Conservation (phyloP, 2,888 invertebrate genomes). For the Morpho helenor region DNA sequence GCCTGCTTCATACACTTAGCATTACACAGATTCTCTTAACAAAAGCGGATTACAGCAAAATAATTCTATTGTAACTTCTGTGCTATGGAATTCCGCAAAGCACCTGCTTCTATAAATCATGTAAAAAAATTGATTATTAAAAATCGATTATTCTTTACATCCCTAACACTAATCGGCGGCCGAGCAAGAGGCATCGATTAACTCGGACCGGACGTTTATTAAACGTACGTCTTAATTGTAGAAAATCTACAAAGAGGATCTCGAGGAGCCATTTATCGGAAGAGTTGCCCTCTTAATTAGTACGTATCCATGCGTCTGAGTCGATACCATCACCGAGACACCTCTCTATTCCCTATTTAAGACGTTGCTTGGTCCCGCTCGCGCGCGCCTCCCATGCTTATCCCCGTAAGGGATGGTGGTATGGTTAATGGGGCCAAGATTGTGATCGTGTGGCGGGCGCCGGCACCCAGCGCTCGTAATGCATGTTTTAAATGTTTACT, state of each 20-base stretch:
- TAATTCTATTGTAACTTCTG: no score
- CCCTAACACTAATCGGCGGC: constrained; percentile 41
- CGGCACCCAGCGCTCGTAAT: constrained; percentile 72
- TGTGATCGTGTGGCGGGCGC: constrained; percentile 62
- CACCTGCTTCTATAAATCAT: no score
- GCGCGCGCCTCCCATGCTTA: constrained; percentile 14
- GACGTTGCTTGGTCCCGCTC: constrained; percentile 33
- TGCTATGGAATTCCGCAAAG: no score
- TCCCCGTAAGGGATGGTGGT: constrained; percentile 42
- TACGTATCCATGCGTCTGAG: constrained; percentile 58
- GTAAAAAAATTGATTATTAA: no score
- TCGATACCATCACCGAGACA: constrained; percentile 65
- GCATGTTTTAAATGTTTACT: constrained; percentile 77
- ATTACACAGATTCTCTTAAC: no score
- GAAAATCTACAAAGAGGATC: constrained; percentile 42
- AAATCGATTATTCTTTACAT: no score
- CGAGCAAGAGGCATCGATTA: constrained; percentile 52
- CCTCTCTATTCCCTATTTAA: constrained; percentile 62
- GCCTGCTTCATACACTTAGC: no score
- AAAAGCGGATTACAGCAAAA: no score
- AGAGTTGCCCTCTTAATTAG: constrained; percentile 65
- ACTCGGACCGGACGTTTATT: constrained; percentile 55
- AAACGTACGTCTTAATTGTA: constrained; percentile 62
- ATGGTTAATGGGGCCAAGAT: constrained; percentile 49
- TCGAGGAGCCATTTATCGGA: constrained; percentile 39